Evolutionary conservation across 2,888 invertebrate genomes (phyloP).

Genomic region (Torymus aiolomorphi): DNA sequence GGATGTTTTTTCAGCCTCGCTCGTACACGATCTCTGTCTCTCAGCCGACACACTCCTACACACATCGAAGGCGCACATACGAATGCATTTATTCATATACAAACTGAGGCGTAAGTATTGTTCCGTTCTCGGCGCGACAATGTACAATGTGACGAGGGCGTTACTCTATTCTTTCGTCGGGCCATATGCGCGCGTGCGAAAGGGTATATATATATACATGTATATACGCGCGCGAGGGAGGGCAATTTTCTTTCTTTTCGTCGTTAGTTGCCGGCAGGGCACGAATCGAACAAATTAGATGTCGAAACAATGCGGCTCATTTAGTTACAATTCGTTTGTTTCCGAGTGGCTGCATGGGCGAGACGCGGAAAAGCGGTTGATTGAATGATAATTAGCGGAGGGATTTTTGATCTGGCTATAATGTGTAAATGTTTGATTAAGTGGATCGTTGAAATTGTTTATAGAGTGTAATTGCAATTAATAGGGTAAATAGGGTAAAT

Average conservation of each 20-base stretch:
- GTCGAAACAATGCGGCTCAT: slow-evolving; percentile 49
- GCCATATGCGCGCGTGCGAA: not conserved
- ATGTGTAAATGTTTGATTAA: too few relatives aligned
- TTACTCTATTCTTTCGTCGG: slow-evolving; percentile 67
- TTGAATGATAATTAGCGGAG: slow-evolving; percentile 12
- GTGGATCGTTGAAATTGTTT: too few relatives aligned
- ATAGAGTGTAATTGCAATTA: too few relatives aligned
- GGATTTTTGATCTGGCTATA: not conserved
- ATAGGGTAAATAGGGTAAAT: too few relatives aligned
- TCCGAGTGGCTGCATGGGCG: not conserved
- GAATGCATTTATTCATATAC: slow-evolving; percentile 75
- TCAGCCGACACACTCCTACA: slow-evolving; percentile 67
- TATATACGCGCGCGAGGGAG: slow-evolving; percentile 13
- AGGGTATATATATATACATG: not conserved
- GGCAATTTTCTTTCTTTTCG: slow-evolving; percentile 27
- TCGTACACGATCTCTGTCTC: not conserved
- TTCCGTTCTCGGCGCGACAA: slow-evolving; percentile 68
- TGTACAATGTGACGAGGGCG: slow-evolving; percentile 74
- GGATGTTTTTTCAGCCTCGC: slow-evolving; percentile 29
- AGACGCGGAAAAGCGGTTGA: not conserved
- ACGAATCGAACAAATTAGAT: slow-evolving; percentile 48
- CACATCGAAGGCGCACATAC: slow-evolving; percentile 64
- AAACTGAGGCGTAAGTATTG: slow-evolving; percentile 72
- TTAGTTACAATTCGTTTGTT: slow-evolving; percentile 9
- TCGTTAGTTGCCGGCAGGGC: not conserved